phyloP scores from a whole-genome alignment of 2,797 vertebrate species.

The Ispidina picta region DNA sequence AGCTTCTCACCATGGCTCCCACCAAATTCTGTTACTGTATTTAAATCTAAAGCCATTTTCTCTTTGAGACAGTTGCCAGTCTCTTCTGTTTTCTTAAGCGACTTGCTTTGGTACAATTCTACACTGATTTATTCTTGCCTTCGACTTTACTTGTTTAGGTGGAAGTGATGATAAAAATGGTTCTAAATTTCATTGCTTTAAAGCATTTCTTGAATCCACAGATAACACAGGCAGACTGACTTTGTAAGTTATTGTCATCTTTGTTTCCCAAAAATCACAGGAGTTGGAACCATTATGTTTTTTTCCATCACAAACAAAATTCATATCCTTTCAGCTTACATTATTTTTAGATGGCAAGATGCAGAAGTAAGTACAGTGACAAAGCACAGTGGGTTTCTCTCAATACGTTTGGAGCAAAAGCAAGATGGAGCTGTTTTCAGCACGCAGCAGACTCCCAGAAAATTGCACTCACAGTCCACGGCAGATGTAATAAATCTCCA shows the following conservation, averaged over 20 bases:
- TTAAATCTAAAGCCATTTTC: constrained; percentile 9
- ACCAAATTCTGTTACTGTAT: not conserved
- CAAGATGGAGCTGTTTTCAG: constrained; percentile 58
- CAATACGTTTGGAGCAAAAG: constrained; percentile 30
- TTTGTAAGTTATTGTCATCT: constrained; percentile 35
- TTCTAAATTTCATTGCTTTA: constrained; percentile 34
- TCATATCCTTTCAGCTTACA: constrained; percentile 44
- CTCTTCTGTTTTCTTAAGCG: not conserved
- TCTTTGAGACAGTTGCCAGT: not conserved
- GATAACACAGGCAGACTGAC: constrained; percentile 18
- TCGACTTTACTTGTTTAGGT: constrained; percentile 16
- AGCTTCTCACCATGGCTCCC: not conserved
- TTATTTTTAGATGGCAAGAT: constrained; percentile 44
- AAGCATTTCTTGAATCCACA: not conserved
- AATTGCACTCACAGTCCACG: constrained; percentile 30
- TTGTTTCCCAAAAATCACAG: constrained; percentile 5
- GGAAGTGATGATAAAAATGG: constrained; percentile 9
- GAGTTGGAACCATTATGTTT: constrained; percentile 17
- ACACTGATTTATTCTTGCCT: constrained; percentile 29
- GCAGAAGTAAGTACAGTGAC: constrained; percentile 33
- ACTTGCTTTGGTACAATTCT: not conserved
- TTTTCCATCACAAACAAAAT: constrained; percentile 31
- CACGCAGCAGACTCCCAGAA: constrained; percentile 38
- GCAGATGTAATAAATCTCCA: constrained; percentile 55
- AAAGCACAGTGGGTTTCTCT: constrained; percentile 54